Percentiles rank a stretch among this genome's conserved stretches.
Evolutionary conservation across 2,888 invertebrate genomes (phyloP).

Genomic region (Seira musarum): DNA sequence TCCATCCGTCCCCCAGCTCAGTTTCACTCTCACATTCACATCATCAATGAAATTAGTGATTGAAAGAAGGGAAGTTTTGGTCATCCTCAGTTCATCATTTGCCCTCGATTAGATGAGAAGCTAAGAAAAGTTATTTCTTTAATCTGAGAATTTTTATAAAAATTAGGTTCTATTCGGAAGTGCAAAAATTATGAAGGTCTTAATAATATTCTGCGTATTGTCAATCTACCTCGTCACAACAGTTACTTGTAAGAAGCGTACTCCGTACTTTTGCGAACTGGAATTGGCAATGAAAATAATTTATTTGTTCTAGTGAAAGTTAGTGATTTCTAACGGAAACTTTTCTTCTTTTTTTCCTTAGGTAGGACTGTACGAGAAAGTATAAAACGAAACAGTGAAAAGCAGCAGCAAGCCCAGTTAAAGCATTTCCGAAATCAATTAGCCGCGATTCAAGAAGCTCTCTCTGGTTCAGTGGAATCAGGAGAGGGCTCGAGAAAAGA

Average conservation of each 20-base stretch:
- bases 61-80: no score
- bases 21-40: slow-evolving; percentile 39
- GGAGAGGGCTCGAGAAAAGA: slow-evolving; percentile 16
- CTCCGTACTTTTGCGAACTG: no score
- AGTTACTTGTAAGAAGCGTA: slow-evolving; percentile 29
- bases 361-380: slow-evolving; percentile 46
- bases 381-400: slow-evolving; percentile 30
- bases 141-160: no score
- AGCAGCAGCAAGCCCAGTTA: slow-evolving; percentile 15
- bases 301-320: no score
- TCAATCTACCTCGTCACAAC: slow-evolving; percentile 29
- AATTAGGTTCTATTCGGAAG: no score
- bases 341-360: no score
- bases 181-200: background rate
- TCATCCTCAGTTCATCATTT: slow-evolving; percentile 38
- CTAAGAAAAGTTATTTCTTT: slow-evolving; percentile 26
- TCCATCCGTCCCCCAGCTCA: slow-evolving; percentile 14
- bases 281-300: no score
- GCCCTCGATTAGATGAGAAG: slow-evolving; percentile 42
- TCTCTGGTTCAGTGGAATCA: slow-evolving; percentile 48
- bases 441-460: slow-evolving; percentile 39
- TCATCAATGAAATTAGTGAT: background rate
- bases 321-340: no score
- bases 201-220: slow-evolving; percentile 13
- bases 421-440: slow-evolving; percentile 41